phyloP scores from a whole-genome alignment of 2,797 vertebrate species.

The Sebastes cheni region DNA sequence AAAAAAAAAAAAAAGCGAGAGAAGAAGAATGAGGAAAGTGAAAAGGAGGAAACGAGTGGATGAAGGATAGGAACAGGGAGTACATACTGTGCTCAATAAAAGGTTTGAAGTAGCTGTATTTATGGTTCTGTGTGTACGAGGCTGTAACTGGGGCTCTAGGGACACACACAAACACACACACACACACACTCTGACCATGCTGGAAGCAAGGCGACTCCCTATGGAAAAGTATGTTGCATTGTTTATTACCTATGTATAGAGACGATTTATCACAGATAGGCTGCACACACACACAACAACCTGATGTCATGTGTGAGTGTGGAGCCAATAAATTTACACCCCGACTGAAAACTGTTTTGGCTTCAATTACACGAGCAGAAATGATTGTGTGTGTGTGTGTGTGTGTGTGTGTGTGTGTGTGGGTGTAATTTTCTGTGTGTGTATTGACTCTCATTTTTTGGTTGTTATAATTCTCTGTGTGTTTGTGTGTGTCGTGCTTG shows the following conservation, averaged over 20 bases:
- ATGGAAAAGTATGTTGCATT: slow-evolving; percentile 51
- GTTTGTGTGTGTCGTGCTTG: slow-evolving; percentile 6
- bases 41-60: background rate
- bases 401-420: background rate
- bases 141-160: slow-evolving; percentile 21
- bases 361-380: slow-evolving; percentile 46
- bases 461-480: slow-evolving; percentile 17
- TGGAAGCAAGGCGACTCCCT: slow-evolving; percentile 22
- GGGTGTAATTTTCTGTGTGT: background rate
- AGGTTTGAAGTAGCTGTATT: slow-evolving; percentile 46
- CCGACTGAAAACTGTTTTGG: slow-evolving; percentile 46
- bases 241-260: slow-evolving; percentile 52
- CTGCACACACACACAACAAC: slow-evolving; percentile 15
- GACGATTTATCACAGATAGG: slow-evolving; percentile 49
- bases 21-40: background rate
- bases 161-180: slow-evolving; percentile 11
- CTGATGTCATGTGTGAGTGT: slow-evolving; percentile 29
- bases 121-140: slow-evolving; percentile 45
- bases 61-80: slow-evolving; percentile 16
- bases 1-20: background rate
- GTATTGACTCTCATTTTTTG: slow-evolving; percentile 18
- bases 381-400: slow-evolving; percentile 9
- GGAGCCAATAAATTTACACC: slow-evolving; percentile 43
- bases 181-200: slow-evolving; percentile 25
- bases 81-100: slow-evolving; percentile 27